These are phyloP conservation scores for Digitonthophagus gazella DNA, from an alignment of 2,888 invertebrate species.

Conservation along the genomic window DNA sequence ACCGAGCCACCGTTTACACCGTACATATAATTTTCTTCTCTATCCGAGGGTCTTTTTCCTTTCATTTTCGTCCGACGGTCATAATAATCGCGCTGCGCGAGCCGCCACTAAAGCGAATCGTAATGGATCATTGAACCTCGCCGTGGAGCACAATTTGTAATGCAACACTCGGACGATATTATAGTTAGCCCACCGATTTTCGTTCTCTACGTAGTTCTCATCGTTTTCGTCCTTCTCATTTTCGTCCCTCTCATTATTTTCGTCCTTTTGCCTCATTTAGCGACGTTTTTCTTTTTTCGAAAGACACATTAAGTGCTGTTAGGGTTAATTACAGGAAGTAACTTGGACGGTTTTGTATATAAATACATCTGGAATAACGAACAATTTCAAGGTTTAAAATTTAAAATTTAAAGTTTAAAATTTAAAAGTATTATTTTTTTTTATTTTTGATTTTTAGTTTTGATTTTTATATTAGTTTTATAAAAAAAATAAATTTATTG, in stretches of 20 bases:
- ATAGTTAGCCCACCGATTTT: neutral
- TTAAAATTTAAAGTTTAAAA: too few relatives aligned
- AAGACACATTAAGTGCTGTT: conserved; percentile 17
- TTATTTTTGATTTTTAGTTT: too few relatives aligned
- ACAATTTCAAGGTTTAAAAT: too few relatives aligned
- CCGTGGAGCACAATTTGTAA: conserved; percentile 13
- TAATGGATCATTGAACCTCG: conserved; percentile 4
- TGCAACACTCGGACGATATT: conserved; percentile 2
- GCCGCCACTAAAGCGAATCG: neutral
- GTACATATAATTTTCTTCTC: neutral
- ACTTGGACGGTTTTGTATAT: conserved; percentile 2
- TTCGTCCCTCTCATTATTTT: neutral
- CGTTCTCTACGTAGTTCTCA: neutral
- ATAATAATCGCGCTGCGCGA: neutral
- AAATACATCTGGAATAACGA: conserved; percentile 18
- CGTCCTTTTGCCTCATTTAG: neutral
- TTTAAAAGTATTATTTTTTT: too few relatives aligned
- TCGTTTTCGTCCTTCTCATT: neutral
- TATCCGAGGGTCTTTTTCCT: neutral
- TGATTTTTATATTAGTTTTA: too few relatives aligned
- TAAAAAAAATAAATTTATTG: too few relatives aligned
- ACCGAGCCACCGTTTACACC: neutral
- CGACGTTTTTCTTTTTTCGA: conserved; percentile 8
- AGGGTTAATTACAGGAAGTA: conserved; percentile 14
- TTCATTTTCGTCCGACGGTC: neutral